Percentiles rank a stretch among this genome's conserved stretches.
phyloP scores from a whole-genome alignment of 1,140 invertebrate species.

The Magallana gigas region DNA sequence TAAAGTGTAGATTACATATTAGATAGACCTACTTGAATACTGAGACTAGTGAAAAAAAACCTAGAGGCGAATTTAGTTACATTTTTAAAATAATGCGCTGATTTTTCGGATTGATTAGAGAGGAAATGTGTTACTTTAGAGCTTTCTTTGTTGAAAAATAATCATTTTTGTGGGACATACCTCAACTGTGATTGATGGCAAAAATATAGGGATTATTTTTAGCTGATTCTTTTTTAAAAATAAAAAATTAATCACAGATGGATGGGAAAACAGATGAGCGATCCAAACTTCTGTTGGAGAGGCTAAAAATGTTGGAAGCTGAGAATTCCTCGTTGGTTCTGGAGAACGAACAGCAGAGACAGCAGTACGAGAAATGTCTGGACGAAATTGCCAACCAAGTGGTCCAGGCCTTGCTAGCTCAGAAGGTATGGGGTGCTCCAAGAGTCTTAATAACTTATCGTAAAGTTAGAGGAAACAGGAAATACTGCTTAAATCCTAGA shows the following conservation, averaged over 20 bases:
- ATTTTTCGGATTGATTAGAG: slow-evolving; percentile 16
- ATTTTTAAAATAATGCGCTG: background rate
- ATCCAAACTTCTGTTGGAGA: slow-evolving; percentile 81
- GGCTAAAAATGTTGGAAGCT: slow-evolving; percentile 84
- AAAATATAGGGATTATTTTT: background rate
- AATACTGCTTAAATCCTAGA: slow-evolving; percentile 11
- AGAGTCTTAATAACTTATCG: slow-evolving; percentile 13
- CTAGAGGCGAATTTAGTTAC: slow-evolving; percentile 16
- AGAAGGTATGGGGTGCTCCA: slow-evolving; percentile 84
- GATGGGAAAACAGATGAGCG: slow-evolving; percentile 72
- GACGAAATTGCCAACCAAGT: slow-evolving; percentile 90
- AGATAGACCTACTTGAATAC: slow-evolving; percentile 30
- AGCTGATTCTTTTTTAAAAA: too few species aligned
- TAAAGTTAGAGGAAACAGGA: slow-evolving; percentile 13
- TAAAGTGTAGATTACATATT: background rate
- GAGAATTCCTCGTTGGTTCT: slow-evolving; percentile 83
- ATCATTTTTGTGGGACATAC: background rate
- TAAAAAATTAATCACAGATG: slow-evolving; percentile 35
- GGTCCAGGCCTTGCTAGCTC: slow-evolving; percentile 88
- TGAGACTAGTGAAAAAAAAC: slow-evolving; percentile 10
- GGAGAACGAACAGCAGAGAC: slow-evolving; percentile 83
- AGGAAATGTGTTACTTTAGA: slow-evolving; percentile 25
- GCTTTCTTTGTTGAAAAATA: background rate
- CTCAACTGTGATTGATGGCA: background rate
- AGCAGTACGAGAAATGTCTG: slow-evolving; percentile 87